phyloP scores from a whole-genome alignment of 2,888 invertebrate genomes.

The Cryptocephalus primarius region DNA sequence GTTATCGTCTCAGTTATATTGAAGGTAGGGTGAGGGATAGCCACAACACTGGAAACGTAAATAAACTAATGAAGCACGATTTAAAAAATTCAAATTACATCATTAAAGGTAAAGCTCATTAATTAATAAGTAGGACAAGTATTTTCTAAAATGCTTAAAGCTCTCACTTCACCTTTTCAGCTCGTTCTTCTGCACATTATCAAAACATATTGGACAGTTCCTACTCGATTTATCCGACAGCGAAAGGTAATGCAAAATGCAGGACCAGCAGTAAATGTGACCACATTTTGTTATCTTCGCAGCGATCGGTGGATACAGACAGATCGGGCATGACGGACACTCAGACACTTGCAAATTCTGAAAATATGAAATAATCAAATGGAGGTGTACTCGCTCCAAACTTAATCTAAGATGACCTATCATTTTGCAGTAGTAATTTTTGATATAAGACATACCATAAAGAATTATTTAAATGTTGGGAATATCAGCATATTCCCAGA shows the following conservation, averaged over 20 bases:
- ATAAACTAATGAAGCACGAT: background rate
- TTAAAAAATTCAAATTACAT: too few relatives aligned
- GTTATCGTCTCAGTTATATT: slow-evolving; percentile 57
- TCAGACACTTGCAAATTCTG: slow-evolving; percentile 55
- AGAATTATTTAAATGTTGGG: too few relatives aligned
- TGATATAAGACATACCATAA: too few relatives aligned
- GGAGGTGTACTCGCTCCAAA: too few relatives aligned
- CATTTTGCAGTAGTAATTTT: too few relatives aligned
- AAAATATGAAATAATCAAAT: slow-evolving; percentile 7
- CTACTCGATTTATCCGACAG: slow-evolving; percentile 69
- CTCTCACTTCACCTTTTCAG: slow-evolving; percentile 59
- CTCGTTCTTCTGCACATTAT: slow-evolving; percentile 66
- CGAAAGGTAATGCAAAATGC: slow-evolving; percentile 83
- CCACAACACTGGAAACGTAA: slow-evolving; percentile 45
- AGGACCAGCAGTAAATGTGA: slow-evolving; percentile 94
- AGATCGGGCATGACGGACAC: slow-evolving; percentile 79
- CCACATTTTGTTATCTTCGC: slow-evolving; percentile 91
- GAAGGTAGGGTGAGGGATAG: slow-evolving; percentile 42
- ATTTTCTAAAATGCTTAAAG: background rate
- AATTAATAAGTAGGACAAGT: background rate
- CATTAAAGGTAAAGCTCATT: too few relatives aligned
- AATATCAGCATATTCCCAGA: too few relatives aligned
- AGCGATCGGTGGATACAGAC: slow-evolving; percentile 74
- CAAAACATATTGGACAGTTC: slow-evolving; percentile 89
- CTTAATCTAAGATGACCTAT: too few relatives aligned